Evolutionary conservation across 2,888 invertebrate genomes (phyloP).

Genomic region (Luperina nickerlii): DNA sequence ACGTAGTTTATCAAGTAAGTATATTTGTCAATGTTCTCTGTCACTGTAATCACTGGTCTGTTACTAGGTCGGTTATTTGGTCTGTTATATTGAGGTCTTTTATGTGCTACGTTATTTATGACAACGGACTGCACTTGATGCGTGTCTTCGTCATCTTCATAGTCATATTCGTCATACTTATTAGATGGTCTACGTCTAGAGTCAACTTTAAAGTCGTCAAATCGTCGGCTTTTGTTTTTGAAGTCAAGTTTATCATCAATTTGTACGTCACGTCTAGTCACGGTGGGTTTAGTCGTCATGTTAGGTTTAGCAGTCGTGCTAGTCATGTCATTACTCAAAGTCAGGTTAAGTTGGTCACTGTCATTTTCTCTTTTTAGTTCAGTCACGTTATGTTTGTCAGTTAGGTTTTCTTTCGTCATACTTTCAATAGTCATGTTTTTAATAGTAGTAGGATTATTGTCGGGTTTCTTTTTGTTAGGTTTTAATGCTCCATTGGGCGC

Average conservation of each 20-base stretch:
- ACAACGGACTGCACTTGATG: constrained; percentile 86
- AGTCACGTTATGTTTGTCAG: constrained; percentile 69
- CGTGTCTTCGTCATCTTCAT: constrained; percentile 78
- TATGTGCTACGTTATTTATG: constrained; percentile 82
- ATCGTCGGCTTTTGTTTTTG: constrained; percentile 85
- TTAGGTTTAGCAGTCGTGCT: constrained; percentile 49
- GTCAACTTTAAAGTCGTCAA: constrained; percentile 75
- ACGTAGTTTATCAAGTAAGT: constrained; percentile 89
- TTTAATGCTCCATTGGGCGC: constrained; percentile 63
- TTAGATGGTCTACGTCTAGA: constrained; percentile 77
- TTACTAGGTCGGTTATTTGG: constrained; percentile 55
- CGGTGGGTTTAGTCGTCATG: constrained; percentile 66
- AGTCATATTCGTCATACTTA: constrained; percentile 78
- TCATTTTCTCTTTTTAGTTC: constrained; percentile 60
- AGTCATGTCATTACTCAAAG: constrained; percentile 68
- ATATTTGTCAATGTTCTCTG: constrained; percentile 87
- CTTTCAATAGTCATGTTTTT: constrained; percentile 70
- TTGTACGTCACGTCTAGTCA: constrained; percentile 70
- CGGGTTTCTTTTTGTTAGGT: constrained; percentile 69
- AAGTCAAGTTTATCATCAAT: constrained; percentile 92
- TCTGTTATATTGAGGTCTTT: constrained; percentile 77
- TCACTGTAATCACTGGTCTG: constrained; percentile 86
- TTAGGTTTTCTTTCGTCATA: constrained; percentile 48
- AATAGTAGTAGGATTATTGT: constrained; percentile 66
- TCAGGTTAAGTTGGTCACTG: constrained; percentile 67